Base-by-base conservation (phyloP, 2,113 vertebrate genomes). In the Gallinago paraguaiae region DNA sequence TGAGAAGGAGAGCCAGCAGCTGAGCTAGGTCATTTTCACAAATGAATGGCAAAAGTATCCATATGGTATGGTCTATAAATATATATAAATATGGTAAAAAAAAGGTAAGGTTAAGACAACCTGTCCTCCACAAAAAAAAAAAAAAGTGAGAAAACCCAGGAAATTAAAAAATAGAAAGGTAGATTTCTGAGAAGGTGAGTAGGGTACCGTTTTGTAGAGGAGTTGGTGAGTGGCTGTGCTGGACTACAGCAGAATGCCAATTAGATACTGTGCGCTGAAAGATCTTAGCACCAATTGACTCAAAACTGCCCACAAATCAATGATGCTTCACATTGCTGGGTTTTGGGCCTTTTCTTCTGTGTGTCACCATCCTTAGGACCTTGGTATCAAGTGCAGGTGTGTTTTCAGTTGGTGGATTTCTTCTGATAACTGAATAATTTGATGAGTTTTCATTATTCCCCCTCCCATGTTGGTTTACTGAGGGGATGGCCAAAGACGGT, bases 221-320 rank as follows among this genome's bases (percentile, higher is more conserved):
- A 64, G 53, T 18, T 3, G 9, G n/a, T 0, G 1, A 1, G 1
- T 0, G 0, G 56, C 51, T 31, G 28, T 22, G 61, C 64, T 82
- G 48, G 33, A 2, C 41, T 64, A 9, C 11, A 37, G 60, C 33
- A 67, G 65, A 61, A 57, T 27, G 19, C 54, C 61, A 19, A 3
- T 30, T 13, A 60, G 68, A 6, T 17, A 6, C 25, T 6, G 43
- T 28, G 30, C 0, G 0, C 27, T 17, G n/a, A 70, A 77, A 77
- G 33, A 9, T 25, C 57, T 82, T 68, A 14, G 81, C 79, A 33
- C 25, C 1, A 5, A n/a, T 27, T 18, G 18, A 15, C n/a, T 59
- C 35, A 27, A 35, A 94, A 37, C 43, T 59, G 13, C 31, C 69
- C 17, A 18, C 17, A 45, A 70, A 70, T 71, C 70, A n/a, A 18